These are phyloP conservation scores for Pelecanus crispus DNA, from an alignment of 2,113 vertebrate genomes.

Conservation along the genomic window DNA sequence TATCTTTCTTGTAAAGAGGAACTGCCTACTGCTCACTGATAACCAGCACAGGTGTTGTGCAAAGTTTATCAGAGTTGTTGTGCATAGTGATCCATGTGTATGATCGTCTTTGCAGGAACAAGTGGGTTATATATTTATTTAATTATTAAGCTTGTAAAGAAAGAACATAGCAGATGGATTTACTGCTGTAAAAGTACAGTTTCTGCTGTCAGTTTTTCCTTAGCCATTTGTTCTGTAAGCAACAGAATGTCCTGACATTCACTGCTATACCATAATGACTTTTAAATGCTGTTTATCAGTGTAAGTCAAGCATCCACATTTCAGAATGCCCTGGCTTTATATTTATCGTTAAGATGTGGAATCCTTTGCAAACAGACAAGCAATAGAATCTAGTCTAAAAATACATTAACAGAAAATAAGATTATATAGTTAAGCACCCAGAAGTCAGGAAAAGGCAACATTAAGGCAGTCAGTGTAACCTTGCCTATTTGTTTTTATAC, in stretches of 20 bases:
- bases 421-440: background rate
- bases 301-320: background rate
- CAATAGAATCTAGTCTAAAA: background rate
- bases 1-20: background rate
- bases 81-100: background rate
- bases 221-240: fast-evolving
- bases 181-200: background rate
- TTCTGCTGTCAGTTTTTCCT: background rate
- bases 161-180: background rate
- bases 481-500: background rate
- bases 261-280: background rate
- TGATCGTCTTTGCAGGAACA: background rate
- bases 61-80: background rate
- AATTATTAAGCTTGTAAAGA: background rate
- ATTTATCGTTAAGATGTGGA: background rate
- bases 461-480: background rate
- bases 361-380: background rate
- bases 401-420: background rate
- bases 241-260: background rate
- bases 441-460: background rate
- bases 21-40: background rate
- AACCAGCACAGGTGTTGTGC: background rate
- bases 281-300: background rate
- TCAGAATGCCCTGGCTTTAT: background rate
- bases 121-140: background rate